Conservation (phyloP, 2,113 vertebrate genomes). For the Cyanistes caeruleus region DNA sequence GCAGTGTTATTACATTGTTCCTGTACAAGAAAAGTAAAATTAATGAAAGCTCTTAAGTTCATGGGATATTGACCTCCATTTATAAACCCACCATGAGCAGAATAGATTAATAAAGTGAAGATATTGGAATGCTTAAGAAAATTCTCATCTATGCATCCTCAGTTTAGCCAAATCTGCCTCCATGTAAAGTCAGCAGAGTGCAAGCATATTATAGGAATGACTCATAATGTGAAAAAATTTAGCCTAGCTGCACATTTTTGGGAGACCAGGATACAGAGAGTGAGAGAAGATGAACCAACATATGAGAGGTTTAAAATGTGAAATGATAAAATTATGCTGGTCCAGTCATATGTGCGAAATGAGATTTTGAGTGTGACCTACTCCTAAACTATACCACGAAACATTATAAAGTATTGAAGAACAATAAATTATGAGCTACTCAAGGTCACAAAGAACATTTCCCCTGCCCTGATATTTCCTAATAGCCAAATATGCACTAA, state of each 20-base stretch:
- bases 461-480: neutral
- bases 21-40: neutral
- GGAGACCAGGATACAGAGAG: neutral
- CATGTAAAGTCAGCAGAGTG: neutral
- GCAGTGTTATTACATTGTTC: neutral
- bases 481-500: neutral
- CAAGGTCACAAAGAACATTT: neutral
- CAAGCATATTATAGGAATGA: neutral
- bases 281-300: neutral
- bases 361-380: neutral
- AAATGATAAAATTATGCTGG: neutral
- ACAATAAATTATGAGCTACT: neutral
- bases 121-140: neutral
- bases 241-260: neutral
- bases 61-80: neutral
- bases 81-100: neutral
- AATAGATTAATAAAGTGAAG: neutral
- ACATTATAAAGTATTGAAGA: neutral
- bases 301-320: neutral
- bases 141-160: neutral
- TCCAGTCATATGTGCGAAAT: neutral
- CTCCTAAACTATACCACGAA: neutral
- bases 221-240: neutral
- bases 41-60: neutral
- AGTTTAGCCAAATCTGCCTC: neutral